These are phyloP conservation scores for Hyles vespertilio DNA, from an alignment of 1,140 invertebrate species.

Conservation along the genomic window DNA sequence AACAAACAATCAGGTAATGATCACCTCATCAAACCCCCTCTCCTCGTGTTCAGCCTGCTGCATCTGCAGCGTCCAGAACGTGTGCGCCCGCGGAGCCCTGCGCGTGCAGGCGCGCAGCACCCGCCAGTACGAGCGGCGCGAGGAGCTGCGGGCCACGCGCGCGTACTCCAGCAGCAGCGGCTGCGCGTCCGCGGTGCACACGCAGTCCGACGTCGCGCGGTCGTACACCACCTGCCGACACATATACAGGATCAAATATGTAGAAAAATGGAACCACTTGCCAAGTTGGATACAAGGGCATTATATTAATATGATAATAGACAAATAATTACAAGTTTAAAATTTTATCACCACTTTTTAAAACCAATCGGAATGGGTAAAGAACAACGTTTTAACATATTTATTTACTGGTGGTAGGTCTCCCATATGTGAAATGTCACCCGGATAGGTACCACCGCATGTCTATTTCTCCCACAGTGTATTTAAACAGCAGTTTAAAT, in stretches of 20 bases:
- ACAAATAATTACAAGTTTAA: too few relatives aligned
- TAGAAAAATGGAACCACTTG: neutral
- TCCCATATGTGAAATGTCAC: too few relatives aligned
- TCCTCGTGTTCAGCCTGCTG: constrained; percentile 51
- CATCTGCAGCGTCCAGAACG: constrained; percentile 51
- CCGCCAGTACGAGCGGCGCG: constrained; percentile 35
- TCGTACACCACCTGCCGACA: constrained; percentile 52
- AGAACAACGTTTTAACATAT: too few relatives aligned
- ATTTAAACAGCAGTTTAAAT: too few relatives aligned
- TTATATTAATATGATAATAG: too few relatives aligned
- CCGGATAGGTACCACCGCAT: too few relatives aligned
- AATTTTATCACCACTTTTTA: too few relatives aligned
- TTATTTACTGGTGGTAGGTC: too few relatives aligned
- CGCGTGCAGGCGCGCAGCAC: constrained; percentile 38
- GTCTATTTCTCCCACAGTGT: too few relatives aligned
- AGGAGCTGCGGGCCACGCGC: constrained; percentile 29
- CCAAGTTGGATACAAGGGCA: too few relatives aligned
- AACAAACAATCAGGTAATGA: too few relatives aligned
- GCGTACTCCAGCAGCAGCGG: constrained; percentile 28
- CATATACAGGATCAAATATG: neutral
- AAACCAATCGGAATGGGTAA: too few relatives aligned
- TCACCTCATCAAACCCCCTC: constrained; percentile 43
- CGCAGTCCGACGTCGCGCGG: constrained; percentile 34
- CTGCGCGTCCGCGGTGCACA: constrained; percentile 11
- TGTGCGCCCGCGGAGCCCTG: constrained; percentile 28